phyloP scores from a whole-genome alignment of 2,113 vertebrate genomes.

The Pardalotus punctatus region DNA sequence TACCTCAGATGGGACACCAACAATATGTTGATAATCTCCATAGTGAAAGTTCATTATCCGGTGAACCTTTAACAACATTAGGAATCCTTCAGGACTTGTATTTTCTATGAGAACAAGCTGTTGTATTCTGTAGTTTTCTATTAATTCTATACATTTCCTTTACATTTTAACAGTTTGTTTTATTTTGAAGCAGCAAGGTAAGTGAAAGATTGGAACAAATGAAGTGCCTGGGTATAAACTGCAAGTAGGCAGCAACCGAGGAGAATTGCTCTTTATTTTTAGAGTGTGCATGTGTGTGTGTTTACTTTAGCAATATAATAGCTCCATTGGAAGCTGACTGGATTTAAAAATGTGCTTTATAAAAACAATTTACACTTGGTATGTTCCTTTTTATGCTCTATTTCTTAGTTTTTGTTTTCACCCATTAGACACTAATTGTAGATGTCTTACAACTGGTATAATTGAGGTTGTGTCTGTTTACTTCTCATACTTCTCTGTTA shows the following conservation, averaged over 20 bases:
- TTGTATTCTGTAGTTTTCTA: constrained; percentile 64
- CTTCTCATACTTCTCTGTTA: background rate
- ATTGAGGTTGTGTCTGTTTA: constrained; percentile 3
- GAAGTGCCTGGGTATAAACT: background rate
- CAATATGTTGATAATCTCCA: constrained; percentile 48
- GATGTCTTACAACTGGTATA: background rate
- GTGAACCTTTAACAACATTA: constrained; percentile 57
- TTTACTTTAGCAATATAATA: background rate
- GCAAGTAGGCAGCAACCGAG: constrained; percentile 6
- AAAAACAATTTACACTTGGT: background rate
- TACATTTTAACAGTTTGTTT: constrained; percentile 55
- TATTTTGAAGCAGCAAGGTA: constrained; percentile 73
- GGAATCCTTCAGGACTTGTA: constrained; percentile 50
- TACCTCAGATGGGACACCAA: constrained; percentile 44
- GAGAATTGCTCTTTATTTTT: constrained; percentile 9
- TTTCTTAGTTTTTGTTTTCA: background rate
- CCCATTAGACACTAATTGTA: background rate
- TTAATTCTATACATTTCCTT: constrained; percentile 41
- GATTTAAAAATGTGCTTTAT: background rate
- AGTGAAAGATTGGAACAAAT: constrained; percentile 54
- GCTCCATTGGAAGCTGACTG: background rate
- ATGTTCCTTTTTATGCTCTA: background rate
- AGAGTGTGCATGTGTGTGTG: background rate
- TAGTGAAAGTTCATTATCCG: constrained; percentile 62
- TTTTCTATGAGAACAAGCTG: constrained; percentile 56